phyloP scores from a whole-genome alignment of 1,140 invertebrate species.

The Drosophila oshimai region DNA sequence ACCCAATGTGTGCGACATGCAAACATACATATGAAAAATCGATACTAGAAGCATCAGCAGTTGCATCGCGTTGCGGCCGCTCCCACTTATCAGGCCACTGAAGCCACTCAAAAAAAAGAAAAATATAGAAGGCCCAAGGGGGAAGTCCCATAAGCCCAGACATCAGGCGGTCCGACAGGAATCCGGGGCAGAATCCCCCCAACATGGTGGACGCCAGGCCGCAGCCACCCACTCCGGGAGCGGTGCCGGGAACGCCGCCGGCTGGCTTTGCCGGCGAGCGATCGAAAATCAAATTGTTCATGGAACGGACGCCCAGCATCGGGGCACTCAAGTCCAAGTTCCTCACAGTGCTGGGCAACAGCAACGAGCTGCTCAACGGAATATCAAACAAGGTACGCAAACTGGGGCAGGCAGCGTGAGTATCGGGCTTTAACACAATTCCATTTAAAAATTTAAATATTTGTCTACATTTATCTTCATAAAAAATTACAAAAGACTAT shows the following conservation, averaged over 20 bases:
- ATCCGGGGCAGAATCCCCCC: background rate
- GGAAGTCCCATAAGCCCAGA: background rate
- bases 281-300: constrained; percentile 82
- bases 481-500: too few species aligned
- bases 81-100: constrained; percentile 36
- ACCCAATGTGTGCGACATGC: constrained; percentile 17
- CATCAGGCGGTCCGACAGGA: background rate
- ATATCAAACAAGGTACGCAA: constrained; percentile 82
- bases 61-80: constrained; percentile 8
- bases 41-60: constrained; percentile 44
- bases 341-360: constrained; percentile 83
- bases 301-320: constrained; percentile 82
- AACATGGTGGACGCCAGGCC: constrained; percentile 68
- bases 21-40: constrained; percentile 50
- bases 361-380: constrained; percentile 83
- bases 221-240: constrained; percentile 47
- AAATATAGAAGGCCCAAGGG: background rate
- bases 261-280: constrained; percentile 73
- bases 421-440: too few species aligned
- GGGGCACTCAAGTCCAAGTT: constrained; percentile 83
- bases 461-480: too few species aligned
- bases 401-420: background rate
- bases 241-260: constrained; percentile 60
- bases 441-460: too few species aligned
- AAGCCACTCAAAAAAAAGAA: constrained; percentile 28